Percentiles rank a stretch among this genome's conserved stretches.
Conservation (phyloP, 2,113 vertebrate genomes). For the Hemichromis elongatus region DNA sequence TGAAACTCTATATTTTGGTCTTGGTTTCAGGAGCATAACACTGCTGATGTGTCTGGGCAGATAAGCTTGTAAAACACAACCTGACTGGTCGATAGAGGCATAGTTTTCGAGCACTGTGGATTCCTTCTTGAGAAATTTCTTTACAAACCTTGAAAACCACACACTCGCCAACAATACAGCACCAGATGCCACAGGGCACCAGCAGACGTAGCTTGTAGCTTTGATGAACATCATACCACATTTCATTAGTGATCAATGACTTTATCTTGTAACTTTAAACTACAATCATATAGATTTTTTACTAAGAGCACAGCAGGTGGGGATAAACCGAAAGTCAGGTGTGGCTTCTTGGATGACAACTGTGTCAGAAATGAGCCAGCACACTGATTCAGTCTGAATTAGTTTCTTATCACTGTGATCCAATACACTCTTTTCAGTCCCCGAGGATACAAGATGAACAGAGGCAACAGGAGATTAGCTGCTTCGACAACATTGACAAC, state of each 20-base stretch:
- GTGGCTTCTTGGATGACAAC: background rate
- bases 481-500: background rate
- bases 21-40: background rate
- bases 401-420: slow-evolving; percentile 17
- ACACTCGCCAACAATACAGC: background rate
- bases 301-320: background rate
- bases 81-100: background rate
- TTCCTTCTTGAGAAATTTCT: background rate
- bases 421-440: slow-evolving; percentile 1
- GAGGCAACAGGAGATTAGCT: slow-evolving; percentile 7
- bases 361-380: background rate
- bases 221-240: background rate
- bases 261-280: background rate
- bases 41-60: background rate
- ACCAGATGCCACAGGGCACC: background rate
- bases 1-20: background rate
- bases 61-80: background rate
- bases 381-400: slow-evolving; percentile 16
- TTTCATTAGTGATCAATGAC: background rate
- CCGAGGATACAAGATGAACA: background rate
- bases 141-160: background rate
- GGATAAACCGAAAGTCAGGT: background rate
- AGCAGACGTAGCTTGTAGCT: background rate
- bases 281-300: background rate
- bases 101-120: background rate